Conservation (phyloP, 2,888 invertebrate genomes). For the Heliconius ismenius region DNA sequence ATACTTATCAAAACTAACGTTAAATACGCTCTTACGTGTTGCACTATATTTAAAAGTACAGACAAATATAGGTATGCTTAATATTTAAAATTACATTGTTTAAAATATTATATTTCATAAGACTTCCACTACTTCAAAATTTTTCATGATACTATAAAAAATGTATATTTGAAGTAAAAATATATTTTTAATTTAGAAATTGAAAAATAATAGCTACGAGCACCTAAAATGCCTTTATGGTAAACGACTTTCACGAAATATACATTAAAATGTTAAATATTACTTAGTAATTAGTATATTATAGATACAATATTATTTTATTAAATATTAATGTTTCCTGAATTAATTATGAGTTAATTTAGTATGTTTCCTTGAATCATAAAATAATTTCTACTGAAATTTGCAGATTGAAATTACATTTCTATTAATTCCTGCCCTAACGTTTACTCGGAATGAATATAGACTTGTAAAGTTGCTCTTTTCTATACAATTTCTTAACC, state of each 20-base stretch:
- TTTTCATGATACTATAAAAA: not conserved
- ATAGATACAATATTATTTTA: no score
- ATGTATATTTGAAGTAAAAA: not conserved
- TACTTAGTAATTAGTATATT: not conserved
- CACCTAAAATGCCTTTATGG: not conserved
- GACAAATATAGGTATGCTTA: conserved; percentile 39
- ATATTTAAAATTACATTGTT: conserved; percentile 10
- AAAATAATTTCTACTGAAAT: no score
- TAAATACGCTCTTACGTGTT: conserved; percentile 49
- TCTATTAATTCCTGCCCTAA: not conserved
- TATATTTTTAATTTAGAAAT: not conserved
- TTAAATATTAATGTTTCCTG: not conserved
- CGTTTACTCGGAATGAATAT: not conserved
- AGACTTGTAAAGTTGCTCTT: not conserved
- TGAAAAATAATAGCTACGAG: not conserved
- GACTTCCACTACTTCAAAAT: not conserved
- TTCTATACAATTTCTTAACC: not conserved
- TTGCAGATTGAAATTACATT: not conserved
- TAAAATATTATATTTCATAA: not conserved
- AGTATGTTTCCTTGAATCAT: not conserved
- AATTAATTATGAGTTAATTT: not conserved
- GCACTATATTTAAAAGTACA: conserved; percentile 54
- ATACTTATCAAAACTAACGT: conserved; percentile 48
- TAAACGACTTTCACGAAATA: not conserved
- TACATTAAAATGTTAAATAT: not conserved